phyloP scores from a whole-genome alignment of 2,888 invertebrate genomes.

The Polydrusus cervinus region DNA sequence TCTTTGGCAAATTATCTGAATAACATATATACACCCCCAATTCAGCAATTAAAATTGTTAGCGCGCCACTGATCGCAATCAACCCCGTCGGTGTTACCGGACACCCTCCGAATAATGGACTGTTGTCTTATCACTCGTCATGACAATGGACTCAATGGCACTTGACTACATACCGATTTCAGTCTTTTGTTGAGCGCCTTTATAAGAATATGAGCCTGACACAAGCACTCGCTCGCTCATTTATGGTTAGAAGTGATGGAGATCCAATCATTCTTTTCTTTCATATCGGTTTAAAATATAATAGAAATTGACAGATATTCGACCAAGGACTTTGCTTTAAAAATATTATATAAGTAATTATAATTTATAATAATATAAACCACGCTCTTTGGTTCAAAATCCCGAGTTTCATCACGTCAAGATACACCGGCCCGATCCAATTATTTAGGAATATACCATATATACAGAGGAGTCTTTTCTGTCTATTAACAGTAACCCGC shows the following conservation, averaged over 20 bases:
- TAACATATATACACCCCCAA: too few species aligned
- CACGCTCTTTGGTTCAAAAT: too few species aligned
- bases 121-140: constrained; percentile 52
- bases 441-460: too few species aligned
- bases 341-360: background rate
- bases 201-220: constrained; percentile 51
- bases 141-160: constrained; percentile 48
- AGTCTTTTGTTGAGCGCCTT: constrained; percentile 39
- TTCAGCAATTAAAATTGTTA: constrained; percentile 2
- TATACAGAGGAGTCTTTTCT: too few species aligned
- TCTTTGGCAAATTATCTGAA: too few species aligned
- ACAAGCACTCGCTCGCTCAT: constrained; percentile 43
- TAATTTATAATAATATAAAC: background rate
- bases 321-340: constrained; percentile 8
- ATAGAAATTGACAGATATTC: constrained; percentile 46
- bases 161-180: constrained; percentile 53
- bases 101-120: constrained; percentile 49
- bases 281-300: constrained; percentile 49
- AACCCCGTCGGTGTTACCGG: constrained; percentile 48
- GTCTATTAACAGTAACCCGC: too few species aligned
- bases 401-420: too few species aligned
- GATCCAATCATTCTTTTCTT: constrained; percentile 46
- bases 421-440: too few species aligned
- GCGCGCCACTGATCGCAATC: constrained; percentile 42
- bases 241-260: constrained; percentile 39